phyloP scores from a whole-genome alignment of 1,140 invertebrate genomes.

The Orius insidiosus region DNA sequence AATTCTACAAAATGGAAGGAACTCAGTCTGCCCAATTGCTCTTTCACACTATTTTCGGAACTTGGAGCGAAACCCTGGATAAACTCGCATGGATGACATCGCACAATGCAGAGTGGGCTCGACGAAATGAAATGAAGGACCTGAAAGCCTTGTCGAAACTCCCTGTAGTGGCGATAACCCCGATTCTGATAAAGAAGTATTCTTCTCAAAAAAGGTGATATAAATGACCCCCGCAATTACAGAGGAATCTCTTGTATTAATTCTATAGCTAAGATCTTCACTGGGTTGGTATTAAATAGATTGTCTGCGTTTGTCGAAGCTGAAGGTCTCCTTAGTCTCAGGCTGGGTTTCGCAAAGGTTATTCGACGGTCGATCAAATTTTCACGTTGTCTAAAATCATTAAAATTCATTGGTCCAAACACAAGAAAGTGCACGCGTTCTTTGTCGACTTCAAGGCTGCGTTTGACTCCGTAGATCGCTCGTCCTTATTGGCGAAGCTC shows the following conservation, averaged over 20 bases:
- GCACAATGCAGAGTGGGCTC: too few relatives aligned
- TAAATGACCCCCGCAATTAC: conserved; percentile 19
- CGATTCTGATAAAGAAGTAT: too few relatives aligned
- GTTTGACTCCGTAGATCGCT: too few relatives aligned
- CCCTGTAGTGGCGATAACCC: too few relatives aligned
- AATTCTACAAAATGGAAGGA: too few relatives aligned
- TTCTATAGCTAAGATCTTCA: conserved; percentile 19
- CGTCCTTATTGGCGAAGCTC: neutral
- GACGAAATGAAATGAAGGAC: too few relatives aligned
- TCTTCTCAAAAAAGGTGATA: conserved; percentile 17
- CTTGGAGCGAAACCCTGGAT: too few relatives aligned
- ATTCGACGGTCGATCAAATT: conserved; percentile 19
- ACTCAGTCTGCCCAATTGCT: too few relatives aligned
- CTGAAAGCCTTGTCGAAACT: too few relatives aligned
- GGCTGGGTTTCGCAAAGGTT: conserved; percentile 19
- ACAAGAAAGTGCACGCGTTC: conserved; percentile 7
- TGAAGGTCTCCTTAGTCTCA: conserved; percentile 17
- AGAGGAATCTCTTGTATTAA: conserved; percentile 20
- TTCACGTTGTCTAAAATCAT: conserved; percentile 14
- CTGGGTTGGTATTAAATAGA: conserved; percentile 16
- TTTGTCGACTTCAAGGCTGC: conserved; percentile 8
- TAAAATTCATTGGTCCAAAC: neutral
- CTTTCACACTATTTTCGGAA: too few relatives aligned
- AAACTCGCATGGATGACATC: too few relatives aligned
- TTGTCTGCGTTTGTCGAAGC: conserved; percentile 17